A percentile compares a stretch with the other conserved stretches of the same genome.
Conservation (phyloP, 2,113 vertebrate genomes). For the Connochaetes taurinus region DNA sequence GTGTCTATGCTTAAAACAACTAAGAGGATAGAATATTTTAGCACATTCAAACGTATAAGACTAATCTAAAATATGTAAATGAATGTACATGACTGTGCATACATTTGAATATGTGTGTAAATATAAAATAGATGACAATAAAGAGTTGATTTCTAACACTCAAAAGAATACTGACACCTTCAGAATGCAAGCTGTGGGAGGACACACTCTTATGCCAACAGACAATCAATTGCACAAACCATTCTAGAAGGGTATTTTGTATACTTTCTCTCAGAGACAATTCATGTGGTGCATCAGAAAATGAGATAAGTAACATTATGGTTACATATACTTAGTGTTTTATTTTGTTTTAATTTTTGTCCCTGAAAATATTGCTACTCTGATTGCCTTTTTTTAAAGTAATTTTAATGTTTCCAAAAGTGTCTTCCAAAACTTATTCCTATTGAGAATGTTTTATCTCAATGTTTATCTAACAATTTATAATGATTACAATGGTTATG, state of each 20-base stretch:
- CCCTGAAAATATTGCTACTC: not conserved
- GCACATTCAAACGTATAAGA: constrained; percentile 25
- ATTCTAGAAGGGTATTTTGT: not conserved
- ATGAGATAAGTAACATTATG: not conserved
- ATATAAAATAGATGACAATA: constrained; percentile 21
- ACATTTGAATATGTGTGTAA: constrained; percentile 3
- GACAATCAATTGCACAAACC: not conserved
- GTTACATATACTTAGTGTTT: not conserved
- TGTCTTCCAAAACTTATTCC: not conserved
- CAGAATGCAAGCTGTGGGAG: not conserved
- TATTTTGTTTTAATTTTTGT: constrained; percentile 26
- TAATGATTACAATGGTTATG: not conserved
- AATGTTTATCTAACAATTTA: not conserved
- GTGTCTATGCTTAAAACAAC: constrained; percentile 41
- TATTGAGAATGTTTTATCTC: not conserved
- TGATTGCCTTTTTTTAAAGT: not conserved
- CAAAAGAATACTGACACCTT: not conserved
- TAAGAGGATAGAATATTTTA: not conserved
- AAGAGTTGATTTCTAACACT: constrained; percentile 23
- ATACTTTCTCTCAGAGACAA: not conserved
- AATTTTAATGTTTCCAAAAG: not conserved
- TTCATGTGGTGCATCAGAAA: constrained; percentile 2
- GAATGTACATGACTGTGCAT: not conserved
- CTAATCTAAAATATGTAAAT: constrained; percentile 41
- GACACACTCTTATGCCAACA: not conserved